These are phyloP conservation scores for Seriola aureovittata DNA, from an alignment of 2,113 vertebrate species.

Conservation along the genomic window DNA sequence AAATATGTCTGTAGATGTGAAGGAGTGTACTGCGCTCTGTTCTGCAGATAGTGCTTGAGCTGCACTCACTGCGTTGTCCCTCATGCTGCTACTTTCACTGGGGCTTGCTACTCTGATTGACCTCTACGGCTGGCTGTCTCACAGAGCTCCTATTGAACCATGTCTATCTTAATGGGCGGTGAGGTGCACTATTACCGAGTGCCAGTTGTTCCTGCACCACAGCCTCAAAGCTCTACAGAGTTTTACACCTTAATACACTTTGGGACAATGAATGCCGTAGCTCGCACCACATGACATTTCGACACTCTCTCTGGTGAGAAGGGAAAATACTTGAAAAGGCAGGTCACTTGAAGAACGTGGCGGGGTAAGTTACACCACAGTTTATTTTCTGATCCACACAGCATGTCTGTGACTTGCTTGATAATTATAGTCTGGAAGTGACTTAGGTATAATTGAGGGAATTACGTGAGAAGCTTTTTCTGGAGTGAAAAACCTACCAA, in stretches of 20 bases:
- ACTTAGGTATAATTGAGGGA: slow-evolving; percentile 44
- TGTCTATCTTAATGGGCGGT: slow-evolving; percentile 71
- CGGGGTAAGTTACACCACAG: slow-evolving; percentile 19
- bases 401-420: slow-evolving; percentile 31
- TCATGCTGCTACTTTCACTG: slow-evolving; percentile 55
- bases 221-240: slow-evolving; percentile 50
- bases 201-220: slow-evolving; percentile 46
- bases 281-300: slow-evolving; percentile 40
- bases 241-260: slow-evolving; percentile 54
- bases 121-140: slow-evolving; percentile 57
- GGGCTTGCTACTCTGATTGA: slow-evolving; percentile 68
- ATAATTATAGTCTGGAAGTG: slow-evolving; percentile 47
- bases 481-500: slow-evolving; percentile 24
- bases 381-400: slow-evolving; percentile 45
- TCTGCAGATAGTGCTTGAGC: slow-evolving; percentile 51
- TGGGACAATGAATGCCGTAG: slow-evolving; percentile 29
- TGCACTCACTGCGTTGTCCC: slow-evolving; percentile 32
- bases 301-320: slow-evolving; percentile 30
- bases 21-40: slow-evolving; percentile 33
- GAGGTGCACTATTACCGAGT: slow-evolving; percentile 68
- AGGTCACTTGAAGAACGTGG: neutral
- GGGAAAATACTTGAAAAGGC: slow-evolving; percentile 28
- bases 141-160: slow-evolving; percentile 63
- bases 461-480: slow-evolving; percentile 29
- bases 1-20: slow-evolving; percentile 37